phyloP scores from a whole-genome alignment of 2,113 vertebrate genomes.

The Pelecanoides urinatrix region DNA sequence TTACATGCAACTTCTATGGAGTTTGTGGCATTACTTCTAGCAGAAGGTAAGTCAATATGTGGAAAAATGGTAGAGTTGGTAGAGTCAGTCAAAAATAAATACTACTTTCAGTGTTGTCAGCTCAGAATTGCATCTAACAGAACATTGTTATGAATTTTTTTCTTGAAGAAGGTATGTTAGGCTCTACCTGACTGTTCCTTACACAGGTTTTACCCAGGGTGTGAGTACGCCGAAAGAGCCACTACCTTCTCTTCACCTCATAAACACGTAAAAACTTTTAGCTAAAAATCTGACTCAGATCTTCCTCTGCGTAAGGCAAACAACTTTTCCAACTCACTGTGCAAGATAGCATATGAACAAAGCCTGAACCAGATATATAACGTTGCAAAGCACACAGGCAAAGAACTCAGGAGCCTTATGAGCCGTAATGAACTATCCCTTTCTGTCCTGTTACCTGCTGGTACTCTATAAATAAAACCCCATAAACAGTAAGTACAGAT shows the following conservation, averaged over 20 bases:
- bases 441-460: not conserved
- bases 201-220: not conserved
- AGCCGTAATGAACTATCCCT: not conserved
- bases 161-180: not conserved
- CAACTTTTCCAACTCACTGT: not conserved
- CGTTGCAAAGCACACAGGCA: fast-evolving
- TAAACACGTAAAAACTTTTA: not conserved
- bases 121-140: not conserved
- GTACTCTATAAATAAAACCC: not conserved
- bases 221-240: not conserved
- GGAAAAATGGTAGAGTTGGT: not conserved
- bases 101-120: not conserved
- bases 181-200: not conserved
- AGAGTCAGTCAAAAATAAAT: not conserved
- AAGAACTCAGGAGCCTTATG: not conserved
- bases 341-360: not conserved
- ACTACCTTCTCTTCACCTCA: not conserved
- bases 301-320: not conserved
- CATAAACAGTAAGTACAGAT: not conserved
- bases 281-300: not conserved
- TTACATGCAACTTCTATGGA: not conserved
- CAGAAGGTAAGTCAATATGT: not conserved
- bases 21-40: not conserved
- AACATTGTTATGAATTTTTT: not conserved
- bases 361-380: not conserved